Base-by-base conservation (phyloP, 92 coral and sea anemone species). In the Palythoa caribaeorum region DNA sequence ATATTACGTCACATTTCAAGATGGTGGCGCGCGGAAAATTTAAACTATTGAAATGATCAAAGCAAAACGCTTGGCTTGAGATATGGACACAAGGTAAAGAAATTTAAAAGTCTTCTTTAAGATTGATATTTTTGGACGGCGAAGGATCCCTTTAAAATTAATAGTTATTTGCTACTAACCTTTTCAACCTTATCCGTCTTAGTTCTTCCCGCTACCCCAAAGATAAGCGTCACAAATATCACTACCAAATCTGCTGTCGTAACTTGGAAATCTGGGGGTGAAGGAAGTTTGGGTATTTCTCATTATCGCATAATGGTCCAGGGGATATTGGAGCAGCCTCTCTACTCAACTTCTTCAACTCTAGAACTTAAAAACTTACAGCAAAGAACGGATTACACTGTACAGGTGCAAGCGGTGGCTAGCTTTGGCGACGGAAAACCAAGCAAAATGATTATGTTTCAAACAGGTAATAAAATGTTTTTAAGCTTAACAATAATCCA, bases 331-430 rank as follows among this genome's bases (percentile, higher is more conserved):
- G 55, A 63, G 17, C 9, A n/a, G 44, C 5, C 39, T 1, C 8
- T 80, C 19, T 80, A 63, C 38, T 54, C 63, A 13, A 17, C 75
- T n/a, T 28, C n/a, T 9, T 63, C 75, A 38, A 80, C 59, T 17
- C n/a, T 66, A 35, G 47, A 44, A 65, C 74, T 81, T 48, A 57
- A 81, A 63, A 52, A 48, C 20, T 60, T 81, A 51, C 76, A 47
- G 39, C 75, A 65, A 48, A 57, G 62, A 63, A 66, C 38, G 3
- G 39, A 12, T 44, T 81, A 81, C 59, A 20, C 37, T 50, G 60
- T 81, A 1, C 75, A 65, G 14, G 59, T 81, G 12, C 86, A 80
- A 51, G 86, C 86, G 15, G 59, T 80, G 74, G 40, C 19, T 40
- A 6, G 40, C 55, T 53, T 71, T 65, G 86, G 86, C 9, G 14